A percentile compares a stretch with the other conserved stretches of the same genome.
phyloP scores from a whole-genome alignment of 2,113 vertebrate genomes.

The Oreotrochilus melanogaster region DNA sequence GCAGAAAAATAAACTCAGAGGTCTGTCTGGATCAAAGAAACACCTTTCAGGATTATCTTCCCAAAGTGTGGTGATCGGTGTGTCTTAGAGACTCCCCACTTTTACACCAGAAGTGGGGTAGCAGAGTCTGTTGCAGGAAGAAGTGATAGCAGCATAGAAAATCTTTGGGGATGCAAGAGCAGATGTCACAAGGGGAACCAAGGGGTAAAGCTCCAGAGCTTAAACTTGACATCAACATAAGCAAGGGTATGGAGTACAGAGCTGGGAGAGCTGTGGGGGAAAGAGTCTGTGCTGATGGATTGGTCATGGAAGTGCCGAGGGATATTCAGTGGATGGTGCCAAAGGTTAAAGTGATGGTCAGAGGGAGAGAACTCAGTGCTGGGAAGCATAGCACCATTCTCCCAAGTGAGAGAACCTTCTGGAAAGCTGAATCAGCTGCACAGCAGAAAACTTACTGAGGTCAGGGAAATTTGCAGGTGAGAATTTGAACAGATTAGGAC shows the following conservation, averaged over 20 bases:
- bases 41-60: not conserved
- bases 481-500: not conserved
- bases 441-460: not conserved
- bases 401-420: not conserved
- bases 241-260: not conserved
- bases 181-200: not conserved
- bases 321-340: not conserved
- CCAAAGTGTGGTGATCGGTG: not conserved
- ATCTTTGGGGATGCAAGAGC: not conserved
- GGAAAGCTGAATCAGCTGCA: not conserved
- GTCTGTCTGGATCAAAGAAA: not conserved
- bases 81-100: not conserved
- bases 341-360: not conserved
- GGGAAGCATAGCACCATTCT: not conserved
- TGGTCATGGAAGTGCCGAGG: not conserved
- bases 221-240: not conserved
- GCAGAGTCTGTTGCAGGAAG: not conserved
- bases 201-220: not conserved
- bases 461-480: not conserved
- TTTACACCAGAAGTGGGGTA: not conserved
- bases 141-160: not conserved
- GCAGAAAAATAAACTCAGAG: accelerated
- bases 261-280: not conserved
- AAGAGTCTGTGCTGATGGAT: not conserved
- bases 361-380: accelerated